A percentile compares a stretch with the other conserved stretches of the same genome.
These are phyloP conservation scores for Drosophila suboccidentalis DNA, from an alignment of 2,888 invertebrate genomes.

Conservation along the genomic window DNA sequence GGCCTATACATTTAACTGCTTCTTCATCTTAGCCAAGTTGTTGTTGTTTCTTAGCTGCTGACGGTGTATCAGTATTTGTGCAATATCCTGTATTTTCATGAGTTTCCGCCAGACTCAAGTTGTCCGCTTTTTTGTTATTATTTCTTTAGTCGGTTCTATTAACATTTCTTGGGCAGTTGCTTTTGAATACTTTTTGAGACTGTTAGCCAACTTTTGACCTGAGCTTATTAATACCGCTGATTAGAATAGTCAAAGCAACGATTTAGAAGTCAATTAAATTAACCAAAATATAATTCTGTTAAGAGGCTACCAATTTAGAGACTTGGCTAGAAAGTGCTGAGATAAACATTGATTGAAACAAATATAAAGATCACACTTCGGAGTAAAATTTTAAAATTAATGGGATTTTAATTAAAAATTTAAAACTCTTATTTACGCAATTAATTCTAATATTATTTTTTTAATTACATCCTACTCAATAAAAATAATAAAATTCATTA, in stretches of 20 bases:
- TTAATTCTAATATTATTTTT: too few species aligned
- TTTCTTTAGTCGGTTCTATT: slow-evolving; percentile 36
- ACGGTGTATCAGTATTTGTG: slow-evolving; percentile 60
- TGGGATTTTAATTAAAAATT: too few species aligned
- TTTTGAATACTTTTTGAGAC: slow-evolving; percentile 38
- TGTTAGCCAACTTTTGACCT: slow-evolving; percentile 9
- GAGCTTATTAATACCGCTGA: slow-evolving; percentile 11
- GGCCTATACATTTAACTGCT: slow-evolving; percentile 5
- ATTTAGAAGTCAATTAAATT: slow-evolving; percentile 11
- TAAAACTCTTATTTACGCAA: too few species aligned
- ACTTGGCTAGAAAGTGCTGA: neutral
- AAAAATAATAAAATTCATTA: neutral
- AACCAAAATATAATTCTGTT: neutral
- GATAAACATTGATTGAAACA: too few species aligned
- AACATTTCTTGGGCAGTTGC: slow-evolving; percentile 23
- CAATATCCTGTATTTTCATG: slow-evolving; percentile 78
- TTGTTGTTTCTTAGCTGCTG: slow-evolving; percentile 16
- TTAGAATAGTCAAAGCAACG: slow-evolving; percentile 1
- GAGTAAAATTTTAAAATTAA: too few species aligned
- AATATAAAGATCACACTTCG: too few species aligned
- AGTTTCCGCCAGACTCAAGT: slow-evolving; percentile 64
- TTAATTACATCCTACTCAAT: too few species aligned
- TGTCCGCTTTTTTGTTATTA: slow-evolving; percentile 14
- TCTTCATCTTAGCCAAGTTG: slow-evolving; percentile 3
- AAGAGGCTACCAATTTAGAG: neutral